phyloP scores from a whole-genome alignment of 2,113 vertebrate species.

The Ptilorrhoa leucosticta region DNA sequence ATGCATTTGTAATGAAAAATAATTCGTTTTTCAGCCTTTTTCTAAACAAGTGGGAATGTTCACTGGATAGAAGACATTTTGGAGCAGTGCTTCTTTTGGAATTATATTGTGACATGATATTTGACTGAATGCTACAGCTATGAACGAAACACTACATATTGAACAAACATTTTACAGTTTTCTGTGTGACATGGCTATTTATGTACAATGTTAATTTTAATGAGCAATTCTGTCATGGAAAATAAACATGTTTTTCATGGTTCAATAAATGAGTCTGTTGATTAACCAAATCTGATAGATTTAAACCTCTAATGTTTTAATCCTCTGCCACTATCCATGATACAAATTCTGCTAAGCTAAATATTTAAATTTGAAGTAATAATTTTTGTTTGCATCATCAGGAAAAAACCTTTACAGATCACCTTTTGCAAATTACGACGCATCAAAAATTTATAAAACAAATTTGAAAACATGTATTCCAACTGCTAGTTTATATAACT shows the following conservation, averaged over 20 bases:
- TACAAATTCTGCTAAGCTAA: not conserved
- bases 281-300: conserved; percentile 31
- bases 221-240: conserved; percentile 5
- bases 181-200: not conserved
- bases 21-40: not conserved
- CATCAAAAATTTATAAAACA: not conserved
- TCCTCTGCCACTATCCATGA: not conserved
- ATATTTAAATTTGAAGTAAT: conserved; percentile 10
- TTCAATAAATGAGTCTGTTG: conserved; percentile 12
- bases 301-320: conserved; percentile 42
- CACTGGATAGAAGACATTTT: not conserved
- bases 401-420: not conserved
- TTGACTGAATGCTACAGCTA: not conserved
- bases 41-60: not conserved
- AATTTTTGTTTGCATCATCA: conserved; percentile 3
- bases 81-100: not conserved
- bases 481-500: not conserved
- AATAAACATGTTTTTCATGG: conserved; percentile 27
- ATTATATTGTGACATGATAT: not conserved
- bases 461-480: not conserved
- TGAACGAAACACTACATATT: not conserved
- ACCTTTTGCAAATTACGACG: not conserved
- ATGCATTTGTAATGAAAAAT: not conserved
- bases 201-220: not conserved
- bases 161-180: not conserved